phyloP scores from a whole-genome alignment of 2,113 vertebrate species.

The Probosciger aterrimus region DNA sequence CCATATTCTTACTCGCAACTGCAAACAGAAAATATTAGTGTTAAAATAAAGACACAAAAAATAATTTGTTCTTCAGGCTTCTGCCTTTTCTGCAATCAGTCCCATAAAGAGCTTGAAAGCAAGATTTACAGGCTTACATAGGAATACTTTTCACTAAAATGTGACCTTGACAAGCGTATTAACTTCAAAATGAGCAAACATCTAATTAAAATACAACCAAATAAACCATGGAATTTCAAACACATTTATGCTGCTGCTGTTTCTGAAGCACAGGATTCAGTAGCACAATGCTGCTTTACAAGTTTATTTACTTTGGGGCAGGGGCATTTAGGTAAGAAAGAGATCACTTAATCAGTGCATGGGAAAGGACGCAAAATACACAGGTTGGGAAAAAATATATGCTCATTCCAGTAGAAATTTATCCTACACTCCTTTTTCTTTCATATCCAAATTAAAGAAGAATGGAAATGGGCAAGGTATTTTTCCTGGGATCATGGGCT shows the following conservation, averaged over 20 bases:
- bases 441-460: neutral
- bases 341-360: neutral
- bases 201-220: neutral
- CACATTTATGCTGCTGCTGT: rapidly evolving
- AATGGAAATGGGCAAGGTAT: neutral
- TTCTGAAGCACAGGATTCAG: neutral
- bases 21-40: neutral
- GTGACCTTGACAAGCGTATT: neutral
- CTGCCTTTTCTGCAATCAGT: neutral
- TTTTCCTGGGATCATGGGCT: neutral
- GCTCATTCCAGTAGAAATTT: neutral
- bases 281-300: neutral
- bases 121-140: neutral
- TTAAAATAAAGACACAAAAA: neutral
- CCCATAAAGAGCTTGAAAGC: neutral
- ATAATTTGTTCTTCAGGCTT: neutral
- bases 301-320: neutral
- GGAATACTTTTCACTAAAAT: neutral
- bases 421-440: rapidly evolving
- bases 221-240: neutral
- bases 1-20: neutral
- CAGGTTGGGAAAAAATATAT: neutral
- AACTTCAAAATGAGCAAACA: neutral
- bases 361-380: no score
- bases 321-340: neutral